Conservation (phyloP, 53 echinoderm and acorn worm species). For the Zoroaster sp. region DNA sequence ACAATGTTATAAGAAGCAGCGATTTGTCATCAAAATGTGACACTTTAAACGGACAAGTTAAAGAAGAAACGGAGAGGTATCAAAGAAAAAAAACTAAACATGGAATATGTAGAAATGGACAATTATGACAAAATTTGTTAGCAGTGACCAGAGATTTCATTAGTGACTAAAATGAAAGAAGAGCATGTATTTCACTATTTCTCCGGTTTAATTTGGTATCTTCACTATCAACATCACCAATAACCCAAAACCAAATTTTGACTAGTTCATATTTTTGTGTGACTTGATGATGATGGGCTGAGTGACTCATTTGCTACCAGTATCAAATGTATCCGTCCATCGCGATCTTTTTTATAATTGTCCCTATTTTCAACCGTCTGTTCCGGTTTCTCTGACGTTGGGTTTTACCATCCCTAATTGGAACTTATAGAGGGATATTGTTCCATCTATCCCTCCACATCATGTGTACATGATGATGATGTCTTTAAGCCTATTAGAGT, state of each 20-base stretch:
- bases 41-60: not conserved
- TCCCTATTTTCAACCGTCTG: not conserved
- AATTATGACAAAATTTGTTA: not conserved
- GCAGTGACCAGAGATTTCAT: not conserved
- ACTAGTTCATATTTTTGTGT: not conserved
- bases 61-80: too few relatives aligned
- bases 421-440: too few relatives aligned
- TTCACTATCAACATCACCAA: too few relatives aligned
- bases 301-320: not conserved
- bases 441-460: not conserved
- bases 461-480: not conserved
- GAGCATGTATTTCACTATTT: too few relatives aligned
- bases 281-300: not conserved
- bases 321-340: not conserved
- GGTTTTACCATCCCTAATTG: not conserved
- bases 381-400: not conserved
- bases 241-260: not conserved
- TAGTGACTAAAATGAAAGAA: too few relatives aligned
- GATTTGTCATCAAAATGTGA: not conserved
- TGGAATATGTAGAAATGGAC: not conserved
- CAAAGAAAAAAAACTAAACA: not conserved
- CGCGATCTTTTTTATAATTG: not conserved
- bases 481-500: conserved; percentile 33
- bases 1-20: not conserved
- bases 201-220: too few relatives aligned